phyloP scores from a whole-genome alignment of 2,797 vertebrate species.

The Dermochelys coriacea region DNA sequence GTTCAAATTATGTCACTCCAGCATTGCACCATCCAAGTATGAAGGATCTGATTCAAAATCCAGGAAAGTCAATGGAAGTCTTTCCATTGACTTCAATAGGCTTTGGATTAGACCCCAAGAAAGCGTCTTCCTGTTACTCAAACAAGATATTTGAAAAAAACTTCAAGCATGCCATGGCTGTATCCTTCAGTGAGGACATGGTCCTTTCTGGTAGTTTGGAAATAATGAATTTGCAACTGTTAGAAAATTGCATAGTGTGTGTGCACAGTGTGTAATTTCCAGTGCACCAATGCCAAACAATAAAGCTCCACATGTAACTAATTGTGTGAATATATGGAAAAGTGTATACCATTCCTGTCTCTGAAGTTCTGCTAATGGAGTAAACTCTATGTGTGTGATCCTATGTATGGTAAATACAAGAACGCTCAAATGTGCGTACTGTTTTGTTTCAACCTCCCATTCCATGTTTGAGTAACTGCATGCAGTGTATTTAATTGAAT shows the following conservation, averaged over 20 bases:
- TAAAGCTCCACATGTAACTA: not conserved
- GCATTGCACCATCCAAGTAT: not conserved
- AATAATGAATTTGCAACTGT: fast-evolving
- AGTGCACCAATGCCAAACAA: fast-evolving
- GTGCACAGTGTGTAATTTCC: not conserved
- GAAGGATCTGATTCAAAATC: not conserved
- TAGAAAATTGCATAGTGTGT: not conserved
- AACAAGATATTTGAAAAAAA: not conserved
- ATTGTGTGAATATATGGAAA: not conserved
- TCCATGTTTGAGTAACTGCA: not conserved
- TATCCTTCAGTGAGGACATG: not conserved
- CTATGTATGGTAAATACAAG: not conserved
- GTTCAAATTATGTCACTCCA: not conserved
- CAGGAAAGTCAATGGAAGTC: not conserved
- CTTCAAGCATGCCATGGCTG: fast-evolving
- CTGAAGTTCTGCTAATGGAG: not conserved
- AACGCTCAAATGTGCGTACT: not conserved
- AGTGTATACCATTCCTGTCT: not conserved
- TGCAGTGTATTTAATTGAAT: not conserved
- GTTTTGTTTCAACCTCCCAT: not conserved
- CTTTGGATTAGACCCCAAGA: not conserved
- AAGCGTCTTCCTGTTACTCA: not conserved
- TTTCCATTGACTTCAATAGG: not conserved
- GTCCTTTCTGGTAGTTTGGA: not conserved
- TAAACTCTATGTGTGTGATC: not conserved